Conservation (phyloP, 2,797 vertebrate species). For the Mus spretus region DNA sequence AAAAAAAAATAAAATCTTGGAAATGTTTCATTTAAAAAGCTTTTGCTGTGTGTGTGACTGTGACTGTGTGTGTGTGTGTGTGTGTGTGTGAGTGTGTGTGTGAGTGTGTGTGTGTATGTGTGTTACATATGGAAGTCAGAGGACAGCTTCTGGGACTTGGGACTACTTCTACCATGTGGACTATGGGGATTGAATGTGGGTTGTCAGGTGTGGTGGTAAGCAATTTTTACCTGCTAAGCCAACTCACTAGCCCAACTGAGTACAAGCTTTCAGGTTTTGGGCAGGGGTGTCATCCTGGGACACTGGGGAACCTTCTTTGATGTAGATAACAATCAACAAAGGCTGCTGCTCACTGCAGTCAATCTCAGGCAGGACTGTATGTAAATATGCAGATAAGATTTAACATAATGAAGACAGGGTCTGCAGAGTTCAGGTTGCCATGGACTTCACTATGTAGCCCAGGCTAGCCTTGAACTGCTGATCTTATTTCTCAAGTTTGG, state of each 20-base stretch:
- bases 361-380: constrained; percentile 6
- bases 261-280: constrained; percentile 1
- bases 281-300: not conserved
- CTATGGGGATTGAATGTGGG: not conserved
- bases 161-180: not conserved
- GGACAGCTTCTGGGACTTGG: not conserved
- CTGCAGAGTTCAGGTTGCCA: not conserved
- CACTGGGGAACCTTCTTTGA: not conserved
- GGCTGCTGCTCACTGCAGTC: not conserved
- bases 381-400: constrained; percentile 60
- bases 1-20: not conserved
- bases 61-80: too few relatives aligned
- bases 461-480: not conserved
- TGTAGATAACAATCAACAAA: not conserved
- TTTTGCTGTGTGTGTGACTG: not conserved
- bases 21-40: not conserved
- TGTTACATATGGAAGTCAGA: not conserved
- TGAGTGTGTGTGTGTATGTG: not conserved
- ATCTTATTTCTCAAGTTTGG: not conserved
- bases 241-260: not conserved
- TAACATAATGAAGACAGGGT: not conserved
- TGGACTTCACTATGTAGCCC: not conserved
- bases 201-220: not conserved
- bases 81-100: too few relatives aligned
- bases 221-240: not conserved